These are phyloP conservation scores for Dromas ardeola DNA, from an alignment of 2,113 vertebrate genomes.

Conservation along the genomic window DNA sequence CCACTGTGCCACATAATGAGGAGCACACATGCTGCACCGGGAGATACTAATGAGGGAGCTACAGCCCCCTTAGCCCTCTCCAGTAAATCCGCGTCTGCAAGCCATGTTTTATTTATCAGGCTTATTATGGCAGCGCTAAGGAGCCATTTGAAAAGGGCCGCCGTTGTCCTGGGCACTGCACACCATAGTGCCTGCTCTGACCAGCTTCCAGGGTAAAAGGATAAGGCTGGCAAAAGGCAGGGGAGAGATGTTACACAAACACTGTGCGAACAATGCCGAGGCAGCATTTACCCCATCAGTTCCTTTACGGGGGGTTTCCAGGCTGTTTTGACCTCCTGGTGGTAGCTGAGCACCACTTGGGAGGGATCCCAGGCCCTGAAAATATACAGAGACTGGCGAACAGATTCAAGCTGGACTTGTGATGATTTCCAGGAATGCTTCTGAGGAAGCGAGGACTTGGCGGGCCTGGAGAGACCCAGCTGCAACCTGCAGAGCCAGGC, in stretches of 20 bases:
- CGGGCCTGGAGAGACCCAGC: background rate
- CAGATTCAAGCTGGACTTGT: background rate
- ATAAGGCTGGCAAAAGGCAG: background rate
- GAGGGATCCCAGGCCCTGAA: background rate
- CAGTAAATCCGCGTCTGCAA: slow-evolving; percentile 60
- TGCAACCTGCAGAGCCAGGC: background rate
- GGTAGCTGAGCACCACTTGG: background rate
- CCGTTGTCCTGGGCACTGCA: background rate
- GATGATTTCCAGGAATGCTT: background rate
- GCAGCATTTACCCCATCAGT: background rate
- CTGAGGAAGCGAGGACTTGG: background rate
- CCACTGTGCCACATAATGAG: slow-evolving; percentile 65
- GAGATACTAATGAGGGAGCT: slow-evolving; percentile 69
- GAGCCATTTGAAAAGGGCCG: slow-evolving; percentile 48
- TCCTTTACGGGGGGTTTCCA: background rate
- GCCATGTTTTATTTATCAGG: slow-evolving; percentile 67
- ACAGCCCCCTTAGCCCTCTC: slow-evolving; percentile 64
- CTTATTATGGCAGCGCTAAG: slow-evolving; percentile 64
- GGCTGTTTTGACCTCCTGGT: background rate
- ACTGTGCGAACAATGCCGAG: rapidly evolving
- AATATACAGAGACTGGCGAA: background rate
- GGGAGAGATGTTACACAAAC: background rate
- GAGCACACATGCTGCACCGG: slow-evolving; percentile 42
- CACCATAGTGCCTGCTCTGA: background rate
- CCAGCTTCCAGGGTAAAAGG: background rate